These are phyloP conservation scores for Dendrolimus kikuchii DNA, from an alignment of 1,140 invertebrate species.

Conservation along the genomic window DNA sequence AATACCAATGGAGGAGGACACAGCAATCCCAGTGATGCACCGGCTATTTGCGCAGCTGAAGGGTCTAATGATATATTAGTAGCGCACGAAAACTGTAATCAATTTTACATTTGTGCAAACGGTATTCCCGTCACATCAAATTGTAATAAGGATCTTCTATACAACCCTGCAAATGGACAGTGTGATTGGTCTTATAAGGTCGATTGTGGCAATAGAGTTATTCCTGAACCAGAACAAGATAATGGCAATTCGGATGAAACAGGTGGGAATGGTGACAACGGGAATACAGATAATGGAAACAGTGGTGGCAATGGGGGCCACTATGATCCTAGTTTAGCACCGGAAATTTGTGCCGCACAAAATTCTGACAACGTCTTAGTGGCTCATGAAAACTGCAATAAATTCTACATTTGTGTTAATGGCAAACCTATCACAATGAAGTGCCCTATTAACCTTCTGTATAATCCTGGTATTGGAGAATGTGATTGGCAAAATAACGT, in stretches of 20 bases:
- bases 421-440: conserved; percentile 14
- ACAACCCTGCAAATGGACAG: conserved; percentile 13
- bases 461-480: conserved; percentile 18
- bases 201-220: too few relatives aligned
- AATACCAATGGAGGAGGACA: conserved; percentile 14
- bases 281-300: not conserved
- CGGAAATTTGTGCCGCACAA: conserved; percentile 21
- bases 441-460: conserved; percentile 19
- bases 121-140: too few relatives aligned
- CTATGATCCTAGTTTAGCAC: conserved; percentile 9
- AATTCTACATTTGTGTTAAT: conserved; percentile 32
- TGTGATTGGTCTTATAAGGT: too few relatives aligned
- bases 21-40: conserved; percentile 22
- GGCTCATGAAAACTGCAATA: conserved; percentile 35
- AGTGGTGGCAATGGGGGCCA: not conserved
- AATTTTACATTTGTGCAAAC: too few relatives aligned
- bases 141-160: conserved; percentile 13
- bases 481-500: conserved; percentile 70
- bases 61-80: too few relatives aligned
- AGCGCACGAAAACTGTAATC: too few relatives aligned
- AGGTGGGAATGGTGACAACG: conserved; percentile 2
- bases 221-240: conserved; percentile 9
- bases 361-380: conserved; percentile 24
- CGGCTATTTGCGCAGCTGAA: conserved; percentile 12
- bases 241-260: not conserved